Percentiles rank a stretch among this genome's conserved stretches.
These are phyloP conservation scores for Drosophila antonietae DNA, from an alignment of 2,888 invertebrate genomes.

Conservation along the genomic window DNA sequence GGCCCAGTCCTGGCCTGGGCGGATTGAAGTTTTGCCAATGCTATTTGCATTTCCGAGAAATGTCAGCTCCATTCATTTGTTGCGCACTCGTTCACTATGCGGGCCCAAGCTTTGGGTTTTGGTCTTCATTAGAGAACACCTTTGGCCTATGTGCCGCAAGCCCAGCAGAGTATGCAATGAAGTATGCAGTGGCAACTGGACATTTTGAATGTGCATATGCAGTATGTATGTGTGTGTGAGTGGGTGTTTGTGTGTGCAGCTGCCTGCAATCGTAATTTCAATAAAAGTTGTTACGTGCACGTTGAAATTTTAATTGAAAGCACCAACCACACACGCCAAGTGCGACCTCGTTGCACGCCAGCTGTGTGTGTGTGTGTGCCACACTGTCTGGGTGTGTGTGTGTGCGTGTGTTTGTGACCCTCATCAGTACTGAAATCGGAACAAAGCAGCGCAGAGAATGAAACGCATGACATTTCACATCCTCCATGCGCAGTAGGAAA, in stretches of 20 bases:
- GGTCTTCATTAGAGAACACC: constrained; percentile 67
- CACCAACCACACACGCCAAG: constrained; percentile 59
- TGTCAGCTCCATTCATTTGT: constrained; percentile 40
- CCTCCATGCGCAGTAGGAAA: constrained; percentile 48
- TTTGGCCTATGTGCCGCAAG: constrained; percentile 33
- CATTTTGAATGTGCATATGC: constrained; percentile 39
- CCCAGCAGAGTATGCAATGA: constrained; percentile 41
- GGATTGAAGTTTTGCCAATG: constrained; percentile 4
- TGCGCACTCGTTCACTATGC: constrained; percentile 38
- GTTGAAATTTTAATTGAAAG: constrained; percentile 82
- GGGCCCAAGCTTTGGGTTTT: constrained; percentile 34
- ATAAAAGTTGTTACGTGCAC: constrained; percentile 80
- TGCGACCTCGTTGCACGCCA: constrained; percentile 57
- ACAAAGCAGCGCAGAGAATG: constrained; percentile 58
- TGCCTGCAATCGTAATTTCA: constrained; percentile 76
- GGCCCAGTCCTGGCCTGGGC: neutral
- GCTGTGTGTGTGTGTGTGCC: constrained; percentile 41
- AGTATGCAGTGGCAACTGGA: constrained; percentile 53
- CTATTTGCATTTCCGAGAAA: constrained; percentile 21
- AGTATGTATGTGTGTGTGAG: neutral
- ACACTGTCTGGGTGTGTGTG: constrained; percentile 57
- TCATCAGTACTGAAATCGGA: constrained; percentile 57
- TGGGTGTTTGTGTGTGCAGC: constrained; percentile 27
- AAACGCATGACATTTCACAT: constrained; percentile 44
- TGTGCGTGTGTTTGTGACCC: constrained; percentile 71